These are phyloP conservation scores for Samia ricini DNA, from an alignment of 1,140 invertebrate species.

Conservation along the genomic window DNA sequence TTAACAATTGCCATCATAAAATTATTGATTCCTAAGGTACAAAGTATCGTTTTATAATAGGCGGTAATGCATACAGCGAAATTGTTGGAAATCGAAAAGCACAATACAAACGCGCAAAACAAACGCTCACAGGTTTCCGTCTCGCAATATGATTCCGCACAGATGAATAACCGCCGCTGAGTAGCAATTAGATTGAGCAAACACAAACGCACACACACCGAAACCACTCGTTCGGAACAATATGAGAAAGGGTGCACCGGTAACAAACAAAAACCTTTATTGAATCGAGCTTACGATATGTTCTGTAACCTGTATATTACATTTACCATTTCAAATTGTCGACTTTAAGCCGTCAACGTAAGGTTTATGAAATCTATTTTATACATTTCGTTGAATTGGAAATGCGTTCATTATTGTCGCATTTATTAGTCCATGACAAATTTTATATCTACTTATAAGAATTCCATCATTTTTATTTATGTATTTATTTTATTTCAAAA, in stretches of 20 bases:
- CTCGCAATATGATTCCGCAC: slow-evolving; percentile 52
- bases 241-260: slow-evolving; percentile 51
- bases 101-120: slow-evolving; percentile 5
- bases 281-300: slow-evolving; percentile 1
- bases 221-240: slow-evolving; percentile 60
- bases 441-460: too few species aligned
- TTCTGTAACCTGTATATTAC: slow-evolving; percentile 23
- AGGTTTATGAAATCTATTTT: slow-evolving; percentile 3
- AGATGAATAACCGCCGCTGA: slow-evolving; percentile 61
- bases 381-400: slow-evolving; percentile 20
- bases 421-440: not conserved
- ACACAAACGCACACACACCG: too few species aligned
- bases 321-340: not conserved
- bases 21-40: too few species aligned
- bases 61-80: not conserved
- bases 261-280: slow-evolving; percentile 47
- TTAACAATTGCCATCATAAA: too few species aligned
- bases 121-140: slow-evolving; percentile 31
- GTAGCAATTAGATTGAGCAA: slow-evolving; percentile 72
- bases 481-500: too few species aligned
- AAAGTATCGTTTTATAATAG: not conserved
- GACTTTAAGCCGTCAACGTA: not conserved
- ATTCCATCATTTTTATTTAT: too few species aligned
- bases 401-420: not conserved
- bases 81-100: slow-evolving; percentile 1